Conservation (phyloP, 2,888 invertebrate genomes). For the Asteroscopus sphinx region DNA sequence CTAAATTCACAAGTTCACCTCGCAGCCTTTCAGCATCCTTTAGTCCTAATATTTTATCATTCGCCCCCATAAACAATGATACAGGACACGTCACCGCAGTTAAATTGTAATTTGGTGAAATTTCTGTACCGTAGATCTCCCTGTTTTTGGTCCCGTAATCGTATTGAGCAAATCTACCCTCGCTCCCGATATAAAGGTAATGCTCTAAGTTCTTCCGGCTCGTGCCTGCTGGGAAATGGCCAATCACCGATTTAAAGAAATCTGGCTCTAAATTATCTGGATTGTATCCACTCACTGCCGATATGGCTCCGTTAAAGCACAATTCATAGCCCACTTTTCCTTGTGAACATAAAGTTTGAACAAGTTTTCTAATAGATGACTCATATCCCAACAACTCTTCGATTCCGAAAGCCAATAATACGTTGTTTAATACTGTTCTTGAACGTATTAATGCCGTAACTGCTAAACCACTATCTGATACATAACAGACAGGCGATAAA, state of each 20-base stretch:
- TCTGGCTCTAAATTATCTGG: conserved; percentile 5
- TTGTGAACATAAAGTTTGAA: conserved; percentile 28
- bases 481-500: conserved; percentile 7
- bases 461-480: conserved; percentile 12
- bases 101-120: conserved; percentile 26
- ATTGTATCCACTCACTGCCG: conserved; percentile 11
- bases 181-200: background rate
- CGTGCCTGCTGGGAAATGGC: conserved; percentile 20
- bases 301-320: conserved; percentile 15
- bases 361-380: conserved; percentile 2
- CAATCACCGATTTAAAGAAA: conserved; percentile 1
- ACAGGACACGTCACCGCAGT: conserved; percentile 22
- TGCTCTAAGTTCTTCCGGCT: conserved; percentile 16
- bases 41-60: conserved; percentile 16
- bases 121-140: conserved; percentile 13
- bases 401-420: background rate
- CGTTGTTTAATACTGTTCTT: conserved; percentile 6
- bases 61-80: conserved; percentile 11
- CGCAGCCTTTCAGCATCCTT: conserved; percentile 9
- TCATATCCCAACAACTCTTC: conserved; percentile 33
- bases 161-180: conserved; percentile 13
- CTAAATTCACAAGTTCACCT: conserved; percentile 22
- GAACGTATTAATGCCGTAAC: background rate
- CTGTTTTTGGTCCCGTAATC: conserved; percentile 18
- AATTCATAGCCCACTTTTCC: conserved; percentile 28